Evolutionary conservation across 2,888 invertebrate species (phyloP).

Genomic region (Sarcophaga subvicina): DNA sequence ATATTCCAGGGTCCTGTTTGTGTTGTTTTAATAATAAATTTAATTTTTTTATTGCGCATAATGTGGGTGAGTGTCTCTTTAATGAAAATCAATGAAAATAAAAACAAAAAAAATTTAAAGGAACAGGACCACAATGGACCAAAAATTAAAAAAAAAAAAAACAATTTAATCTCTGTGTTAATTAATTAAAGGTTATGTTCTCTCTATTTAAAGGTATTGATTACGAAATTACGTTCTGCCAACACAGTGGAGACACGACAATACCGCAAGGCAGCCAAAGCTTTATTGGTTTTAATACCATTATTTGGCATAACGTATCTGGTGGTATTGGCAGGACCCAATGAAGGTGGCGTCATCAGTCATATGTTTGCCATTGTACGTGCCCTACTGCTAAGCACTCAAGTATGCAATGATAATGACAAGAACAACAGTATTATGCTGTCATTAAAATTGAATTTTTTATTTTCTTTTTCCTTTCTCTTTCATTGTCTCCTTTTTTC

Average conservation of each 20-base stretch:
- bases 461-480: too few relatives aligned
- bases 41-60: slow-evolving; percentile 90
- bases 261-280: slow-evolving; percentile 94
- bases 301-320: slow-evolving; percentile 95
- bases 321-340: slow-evolving; percentile 91
- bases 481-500: neutral
- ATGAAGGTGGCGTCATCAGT: slow-evolving; percentile 86
- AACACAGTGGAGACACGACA: slow-evolving; percentile 95
- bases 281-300: slow-evolving; percentile 95
- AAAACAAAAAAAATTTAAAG: neutral
- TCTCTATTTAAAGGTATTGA: slow-evolving; percentile 87
- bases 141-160: neutral
- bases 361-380: slow-evolving; percentile 90
- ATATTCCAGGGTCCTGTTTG: slow-evolving; percentile 93
- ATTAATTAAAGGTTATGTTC: neutral
- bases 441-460: neutral
- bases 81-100: neutral
- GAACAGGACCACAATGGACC: too few relatives aligned
- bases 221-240: slow-evolving; percentile 95
- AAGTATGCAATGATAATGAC: slow-evolving; percentile 84
- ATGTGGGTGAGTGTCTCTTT: slow-evolving; percentile 89
- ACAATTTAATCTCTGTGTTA: neutral
- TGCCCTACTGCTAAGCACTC: slow-evolving; percentile 93
- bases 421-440: slow-evolving; percentile 9
- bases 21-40: slow-evolving; percentile 90